Evolutionary conservation across 2,113 vertebrate genomes (phyloP).

Genomic region (Archocentrus centrarchus): DNA sequence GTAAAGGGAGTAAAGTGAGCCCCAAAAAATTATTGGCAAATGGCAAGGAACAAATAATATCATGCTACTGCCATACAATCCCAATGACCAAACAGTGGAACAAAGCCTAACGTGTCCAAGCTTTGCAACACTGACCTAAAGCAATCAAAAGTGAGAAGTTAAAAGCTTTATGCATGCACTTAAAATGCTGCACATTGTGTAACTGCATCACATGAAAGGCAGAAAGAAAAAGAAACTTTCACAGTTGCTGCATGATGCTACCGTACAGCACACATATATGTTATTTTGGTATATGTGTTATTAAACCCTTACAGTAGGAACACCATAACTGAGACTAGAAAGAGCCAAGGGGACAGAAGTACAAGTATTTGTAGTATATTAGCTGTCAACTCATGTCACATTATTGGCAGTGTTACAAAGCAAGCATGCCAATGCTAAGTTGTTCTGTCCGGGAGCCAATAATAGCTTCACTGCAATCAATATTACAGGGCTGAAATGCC

Average conservation of each 20-base stretch:
- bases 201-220: background rate
- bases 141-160: background rate
- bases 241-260: background rate
- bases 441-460: constrained; percentile 35
- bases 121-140: background rate
- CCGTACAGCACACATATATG: constrained; percentile 7
- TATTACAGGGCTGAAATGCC: background rate
- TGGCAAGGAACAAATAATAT: constrained; percentile 24
- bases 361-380: constrained; percentile 40
- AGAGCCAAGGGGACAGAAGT: constrained; percentile 23
- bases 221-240: background rate
- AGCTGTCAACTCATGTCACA: constrained; percentile 40
- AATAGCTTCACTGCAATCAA: constrained; percentile 38
- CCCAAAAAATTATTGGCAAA: constrained; percentile 12
- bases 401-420: constrained; percentile 41
- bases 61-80: background rate
- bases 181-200: background rate
- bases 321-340: background rate
- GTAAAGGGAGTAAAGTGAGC: constrained; percentile 28
- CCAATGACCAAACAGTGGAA: constrained; percentile 13
- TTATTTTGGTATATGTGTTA: background rate
- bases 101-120: background rate
- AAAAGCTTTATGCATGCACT: background rate
- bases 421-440: constrained; percentile 24
- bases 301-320: constrained; percentile 9